Conservation (phyloP, 2,113 vertebrate species). For the Pseudorasbora parva region DNA sequence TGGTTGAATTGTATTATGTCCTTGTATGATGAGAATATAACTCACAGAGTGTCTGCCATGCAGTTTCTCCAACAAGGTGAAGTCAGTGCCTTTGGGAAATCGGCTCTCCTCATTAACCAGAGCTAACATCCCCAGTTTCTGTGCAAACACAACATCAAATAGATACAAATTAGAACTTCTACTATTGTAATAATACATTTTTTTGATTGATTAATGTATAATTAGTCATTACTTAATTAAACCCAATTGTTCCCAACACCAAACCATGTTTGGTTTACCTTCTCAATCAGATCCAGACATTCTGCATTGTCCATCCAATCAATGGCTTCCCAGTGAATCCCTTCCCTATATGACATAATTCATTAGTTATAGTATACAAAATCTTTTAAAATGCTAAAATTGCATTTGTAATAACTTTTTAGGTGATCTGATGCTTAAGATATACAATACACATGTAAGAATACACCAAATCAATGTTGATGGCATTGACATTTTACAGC, state of each 20-base stretch:
- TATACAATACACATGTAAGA: not conserved
- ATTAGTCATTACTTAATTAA: not conserved
- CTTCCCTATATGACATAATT: slow-evolving; percentile 77
- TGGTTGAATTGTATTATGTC: slow-evolving; percentile 17
- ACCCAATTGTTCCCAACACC: not conserved
- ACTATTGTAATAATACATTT: not conserved
- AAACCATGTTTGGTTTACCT: slow-evolving; percentile 70
- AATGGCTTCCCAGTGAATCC: slow-evolving; percentile 91
- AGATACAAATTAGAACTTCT: slow-evolving; percentile 56
- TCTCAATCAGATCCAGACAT: slow-evolving; percentile 92
- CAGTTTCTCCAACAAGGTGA: slow-evolving; percentile 90
- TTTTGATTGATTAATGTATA: not conserved
- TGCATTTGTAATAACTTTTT: not conserved
- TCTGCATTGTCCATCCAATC: slow-evolving; percentile 97
- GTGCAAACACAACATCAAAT: slow-evolving; percentile 37
- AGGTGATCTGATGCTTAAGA: not conserved
- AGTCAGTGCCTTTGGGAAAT: slow-evolving; percentile 93
- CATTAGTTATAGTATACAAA: not conserved
- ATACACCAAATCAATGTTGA: not conserved
- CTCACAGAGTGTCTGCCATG: slow-evolving; percentile 89
- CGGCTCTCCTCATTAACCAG: slow-evolving; percentile 92
- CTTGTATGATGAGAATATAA: slow-evolving; percentile 46
- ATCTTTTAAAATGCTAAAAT: not conserved
- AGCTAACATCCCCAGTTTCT: slow-evolving; percentile 91
- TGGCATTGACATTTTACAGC: too few relatives aligned